phyloP scores from a whole-genome alignment of 2,888 invertebrate genomes.

The Mythimna albipuncta region DNA sequence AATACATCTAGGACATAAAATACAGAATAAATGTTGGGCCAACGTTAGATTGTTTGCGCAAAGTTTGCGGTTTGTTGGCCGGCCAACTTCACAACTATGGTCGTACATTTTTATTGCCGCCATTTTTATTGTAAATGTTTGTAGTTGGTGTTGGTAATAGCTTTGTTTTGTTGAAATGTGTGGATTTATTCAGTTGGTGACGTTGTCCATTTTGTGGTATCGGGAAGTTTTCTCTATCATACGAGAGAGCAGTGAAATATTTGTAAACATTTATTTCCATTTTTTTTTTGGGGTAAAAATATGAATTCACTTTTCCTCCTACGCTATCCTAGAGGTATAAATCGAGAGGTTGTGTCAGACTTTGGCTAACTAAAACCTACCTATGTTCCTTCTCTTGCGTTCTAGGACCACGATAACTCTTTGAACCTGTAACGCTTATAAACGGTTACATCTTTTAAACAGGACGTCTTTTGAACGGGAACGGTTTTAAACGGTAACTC shows the following conservation, averaged over 20 bases:
- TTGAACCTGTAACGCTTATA: too few relatives aligned
- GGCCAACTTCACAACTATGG: slow-evolving; percentile 43
- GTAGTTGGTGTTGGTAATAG: slow-evolving; percentile 36
- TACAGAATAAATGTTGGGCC: slow-evolving; percentile 31
- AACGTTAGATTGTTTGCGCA: slow-evolving; percentile 26
- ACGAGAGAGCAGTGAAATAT: neutral
- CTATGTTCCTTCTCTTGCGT: too few relatives aligned
- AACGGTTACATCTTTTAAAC: too few relatives aligned
- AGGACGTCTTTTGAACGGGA: too few relatives aligned
- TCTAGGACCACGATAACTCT: too few relatives aligned
- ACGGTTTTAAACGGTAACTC: too few relatives aligned
- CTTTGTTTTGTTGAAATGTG: slow-evolving; percentile 12
- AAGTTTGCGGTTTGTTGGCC: slow-evolving; percentile 40
- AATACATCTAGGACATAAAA: slow-evolving; percentile 45
- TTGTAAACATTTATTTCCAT: neutral
- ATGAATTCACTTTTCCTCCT: too few relatives aligned
- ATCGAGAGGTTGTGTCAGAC: too few relatives aligned
- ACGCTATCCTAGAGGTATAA: too few relatives aligned
- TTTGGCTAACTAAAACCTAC: too few relatives aligned
- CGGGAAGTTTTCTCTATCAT: neutral
- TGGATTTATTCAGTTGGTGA: slow-evolving; percentile 13
- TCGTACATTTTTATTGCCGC: slow-evolving; percentile 38
- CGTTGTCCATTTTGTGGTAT: slow-evolving; percentile 7
- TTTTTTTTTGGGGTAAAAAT: too few relatives aligned
- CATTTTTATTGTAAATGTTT: slow-evolving; percentile 49